Evolutionary conservation across 1,140 invertebrate genomes (phyloP).

Genomic region (Limonius californicus): DNA sequence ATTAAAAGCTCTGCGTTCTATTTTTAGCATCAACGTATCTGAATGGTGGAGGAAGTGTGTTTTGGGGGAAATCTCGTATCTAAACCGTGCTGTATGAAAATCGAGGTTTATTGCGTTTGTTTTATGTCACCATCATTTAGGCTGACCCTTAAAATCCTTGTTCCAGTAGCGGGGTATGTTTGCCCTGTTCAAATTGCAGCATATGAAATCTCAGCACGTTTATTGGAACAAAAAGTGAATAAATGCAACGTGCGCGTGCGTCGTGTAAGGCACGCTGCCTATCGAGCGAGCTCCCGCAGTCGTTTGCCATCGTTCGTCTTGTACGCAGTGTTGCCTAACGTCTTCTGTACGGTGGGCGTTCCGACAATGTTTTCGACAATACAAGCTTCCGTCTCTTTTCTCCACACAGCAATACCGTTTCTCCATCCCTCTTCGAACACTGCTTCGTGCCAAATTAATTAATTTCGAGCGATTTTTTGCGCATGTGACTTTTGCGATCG

Average conservation of each 20-base stretch:
- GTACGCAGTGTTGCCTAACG: slow-evolving; percentile 5
- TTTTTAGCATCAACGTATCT: too few species aligned
- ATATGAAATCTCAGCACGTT: slow-evolving; percentile 11
- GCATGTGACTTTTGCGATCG: neutral
- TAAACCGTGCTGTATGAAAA: too few species aligned
- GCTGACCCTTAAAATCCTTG: too few species aligned
- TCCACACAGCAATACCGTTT: neutral
- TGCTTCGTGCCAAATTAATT: slow-evolving; percentile 9
- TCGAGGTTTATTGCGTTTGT: too few species aligned
- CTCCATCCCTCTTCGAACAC: neutral
- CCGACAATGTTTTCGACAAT: slow-evolving; percentile 11
- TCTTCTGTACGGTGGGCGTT: neutral
- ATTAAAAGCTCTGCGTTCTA: too few species aligned
- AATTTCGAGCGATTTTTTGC: slow-evolving; percentile 3
- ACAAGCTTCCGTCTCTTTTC: slow-evolving; percentile 4
- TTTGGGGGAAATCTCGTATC: too few species aligned
- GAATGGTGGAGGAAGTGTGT: too few species aligned
- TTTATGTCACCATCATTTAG: too few species aligned
- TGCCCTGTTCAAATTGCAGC: neutral
- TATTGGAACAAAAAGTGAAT: neutral
- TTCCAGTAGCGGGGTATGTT: too few species aligned
- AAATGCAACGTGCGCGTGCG: slow-evolving; percentile 2
- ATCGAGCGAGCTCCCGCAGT: slow-evolving; percentile 2
- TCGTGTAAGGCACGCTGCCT: neutral
- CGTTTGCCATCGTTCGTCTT: neutral